phyloP scores from a whole-genome alignment of 1,140 invertebrate genomes.

The Dreissena rostriformis region DNA sequence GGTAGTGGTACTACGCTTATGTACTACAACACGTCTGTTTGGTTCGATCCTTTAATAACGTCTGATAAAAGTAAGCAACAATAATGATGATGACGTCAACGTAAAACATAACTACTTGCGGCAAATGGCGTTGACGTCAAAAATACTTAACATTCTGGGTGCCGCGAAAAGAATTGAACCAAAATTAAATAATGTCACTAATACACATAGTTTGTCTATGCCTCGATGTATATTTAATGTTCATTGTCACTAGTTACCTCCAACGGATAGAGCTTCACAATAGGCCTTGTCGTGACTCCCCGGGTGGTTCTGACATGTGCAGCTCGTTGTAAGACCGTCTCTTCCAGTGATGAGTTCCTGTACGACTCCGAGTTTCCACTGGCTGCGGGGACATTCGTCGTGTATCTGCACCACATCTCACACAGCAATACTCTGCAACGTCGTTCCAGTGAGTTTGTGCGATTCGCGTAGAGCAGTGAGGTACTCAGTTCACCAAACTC shows the following conservation, averaged over 20 bases:
- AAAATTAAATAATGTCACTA: too few relatives aligned
- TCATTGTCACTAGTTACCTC: background rate
- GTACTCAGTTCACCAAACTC: background rate
- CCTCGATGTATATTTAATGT: too few relatives aligned
- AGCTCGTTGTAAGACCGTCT: slow-evolving; percentile 4
- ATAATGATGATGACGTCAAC: too few relatives aligned
- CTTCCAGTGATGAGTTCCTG: slow-evolving; percentile 19
- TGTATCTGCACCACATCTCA: slow-evolving; percentile 34
- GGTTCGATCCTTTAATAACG: too few relatives aligned
- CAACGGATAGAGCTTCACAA: slow-evolving; percentile 5
- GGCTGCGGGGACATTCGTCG: slow-evolving; percentile 4
- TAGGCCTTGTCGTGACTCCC: slow-evolving; percentile 6
- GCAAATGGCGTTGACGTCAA: too few relatives aligned
- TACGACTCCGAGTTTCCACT: slow-evolving; percentile 21
- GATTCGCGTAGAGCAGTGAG: slow-evolving; percentile 8
- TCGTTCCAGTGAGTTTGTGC: background rate
- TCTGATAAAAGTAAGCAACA: too few relatives aligned
- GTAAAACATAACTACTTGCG: too few relatives aligned
- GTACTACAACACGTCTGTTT: too few relatives aligned
- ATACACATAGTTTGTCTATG: too few relatives aligned
- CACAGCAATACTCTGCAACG: slow-evolving; percentile 13
- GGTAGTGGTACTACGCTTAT: too few relatives aligned
- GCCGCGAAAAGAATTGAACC: too few relatives aligned
- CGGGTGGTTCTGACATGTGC: slow-evolving; percentile 10
- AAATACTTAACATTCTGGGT: too few relatives aligned